phyloP scores from a whole-genome alignment of 1,140 invertebrate genomes.

The Limonius californicus region DNA sequence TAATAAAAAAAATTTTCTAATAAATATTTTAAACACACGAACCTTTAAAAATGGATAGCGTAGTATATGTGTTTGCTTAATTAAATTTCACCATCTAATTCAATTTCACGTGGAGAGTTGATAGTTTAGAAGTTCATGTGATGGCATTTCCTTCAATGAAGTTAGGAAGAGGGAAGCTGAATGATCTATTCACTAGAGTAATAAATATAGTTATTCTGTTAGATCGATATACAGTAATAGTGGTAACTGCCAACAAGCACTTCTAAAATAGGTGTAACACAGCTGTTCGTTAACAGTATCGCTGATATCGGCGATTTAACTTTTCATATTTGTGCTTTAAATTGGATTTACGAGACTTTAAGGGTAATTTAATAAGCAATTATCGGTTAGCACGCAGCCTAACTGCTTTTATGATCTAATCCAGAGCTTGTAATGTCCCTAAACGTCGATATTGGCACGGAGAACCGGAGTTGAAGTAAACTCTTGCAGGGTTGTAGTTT shows the following conservation, averaged over 20 bases:
- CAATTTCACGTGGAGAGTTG: too few relatives aligned
- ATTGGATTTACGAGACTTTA: conserved; percentile 40
- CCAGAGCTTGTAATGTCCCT: conserved; percentile 7
- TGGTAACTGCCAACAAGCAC: conserved; percentile 30
- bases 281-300: conserved; percentile 29
- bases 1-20: too few relatives aligned
- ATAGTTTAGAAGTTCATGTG: too few relatives aligned
- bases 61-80: too few relatives aligned
- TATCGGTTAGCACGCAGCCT: conserved; percentile 37
- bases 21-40: too few relatives aligned
- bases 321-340: conserved; percentile 40
- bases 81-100: too few relatives aligned
- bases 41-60: too few relatives aligned
- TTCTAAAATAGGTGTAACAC: conserved; percentile 26
- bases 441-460: conserved; percentile 8
- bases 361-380: conserved; percentile 44
- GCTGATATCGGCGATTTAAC: conserved; percentile 38
- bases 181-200: too few relatives aligned
- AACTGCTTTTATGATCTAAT: conserved; percentile 15
- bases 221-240: conserved; percentile 31
- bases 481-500: conserved; percentile 2
- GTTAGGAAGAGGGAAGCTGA: too few relatives aligned
- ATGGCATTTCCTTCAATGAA: too few relatives aligned
- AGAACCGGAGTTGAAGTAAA: neutral
- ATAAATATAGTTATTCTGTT: too few relatives aligned